Conservation (phyloP, 2,113 vertebrate species). For the Carettochelys insculpta region DNA sequence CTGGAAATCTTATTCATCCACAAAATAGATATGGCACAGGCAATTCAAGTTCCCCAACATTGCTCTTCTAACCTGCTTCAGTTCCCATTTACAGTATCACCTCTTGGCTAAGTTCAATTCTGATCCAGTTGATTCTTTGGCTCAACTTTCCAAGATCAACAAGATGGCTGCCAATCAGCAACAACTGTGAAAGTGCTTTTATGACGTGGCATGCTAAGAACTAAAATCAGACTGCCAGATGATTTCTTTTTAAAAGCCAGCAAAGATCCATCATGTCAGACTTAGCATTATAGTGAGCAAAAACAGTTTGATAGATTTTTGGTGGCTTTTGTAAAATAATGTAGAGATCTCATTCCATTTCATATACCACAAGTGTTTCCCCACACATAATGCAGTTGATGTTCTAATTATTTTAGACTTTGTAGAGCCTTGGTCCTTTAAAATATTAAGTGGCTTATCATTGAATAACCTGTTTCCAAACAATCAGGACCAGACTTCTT, state of each 20-base stretch:
- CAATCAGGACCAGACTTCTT: neutral
- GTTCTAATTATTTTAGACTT: neutral
- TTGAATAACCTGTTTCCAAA: neutral
- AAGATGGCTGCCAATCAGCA: neutral
- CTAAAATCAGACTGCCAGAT: neutral
- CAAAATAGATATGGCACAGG: fast-evolving
- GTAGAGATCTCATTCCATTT: fast-evolving
- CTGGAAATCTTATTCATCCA: neutral
- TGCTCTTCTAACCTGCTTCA: neutral
- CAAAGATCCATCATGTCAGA: neutral
- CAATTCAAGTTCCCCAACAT: neutral
- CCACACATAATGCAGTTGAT: neutral
- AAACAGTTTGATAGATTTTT: neutral
- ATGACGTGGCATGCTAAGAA: neutral
- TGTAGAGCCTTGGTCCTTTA: neutral
- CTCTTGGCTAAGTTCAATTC: neutral
- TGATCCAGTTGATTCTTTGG: neutral
- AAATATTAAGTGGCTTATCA: neutral
- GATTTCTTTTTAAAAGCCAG: neutral
- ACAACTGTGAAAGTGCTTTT: neutral
- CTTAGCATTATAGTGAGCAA: fast-evolving
- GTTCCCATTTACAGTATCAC: neutral
- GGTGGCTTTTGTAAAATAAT: neutral
- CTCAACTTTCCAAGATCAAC: neutral
- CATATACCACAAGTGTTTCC: neutral